Base-by-base conservation (phyloP, 2,113 vertebrate genomes). In the human region DNA sequence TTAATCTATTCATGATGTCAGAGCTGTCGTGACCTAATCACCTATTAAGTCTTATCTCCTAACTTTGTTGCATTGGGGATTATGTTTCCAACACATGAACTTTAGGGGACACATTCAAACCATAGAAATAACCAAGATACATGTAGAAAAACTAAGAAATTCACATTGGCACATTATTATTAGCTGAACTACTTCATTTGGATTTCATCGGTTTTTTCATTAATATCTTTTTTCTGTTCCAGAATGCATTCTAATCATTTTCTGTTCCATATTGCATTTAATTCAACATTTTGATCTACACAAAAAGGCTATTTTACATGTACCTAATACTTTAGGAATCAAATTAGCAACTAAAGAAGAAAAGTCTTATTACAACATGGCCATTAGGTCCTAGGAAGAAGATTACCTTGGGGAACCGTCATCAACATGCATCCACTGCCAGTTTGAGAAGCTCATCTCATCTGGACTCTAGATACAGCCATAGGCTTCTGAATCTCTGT, bases 131-230 rank as follows among this genome's bases (percentile, higher is more conserved):
- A 79, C 40, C 57, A 50, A 45, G 25, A 8, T 45, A 61, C 40
- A 23, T 78, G 50, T 94, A 43, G 27, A 17, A 93, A 90, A 94
- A 85, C 35, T 94, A 87, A 84, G 55, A 94, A 57, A 96, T 61
- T 90, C 78, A 80, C 35, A 25, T 38, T 35, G 30, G 17, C 64
- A 38, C 11, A 13, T 88, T 86, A 75, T 40, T 88, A 48, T 35
- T 45, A 95, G 76, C 55, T 35, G 23, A 84, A 55, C 45, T 40
- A 45, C 14, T 86, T 94, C n/a, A 43, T 85, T 70, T 91, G 30
- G 40, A 81, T 84, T 97, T 79, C 64, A 84, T 48, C 50, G 35
- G 2, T 35, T 94, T 50, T 87, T 64, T 45, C 52, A 50, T 38
- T 80, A 79, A 73, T 70, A 3, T 78, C 32, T 3, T 52, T 95